A percentile compares a stretch with the other conserved stretches of the same genome.
phyloP scores from a whole-genome alignment of 2,113 vertebrate genomes.

The Thinocorus orbignyianus region DNA sequence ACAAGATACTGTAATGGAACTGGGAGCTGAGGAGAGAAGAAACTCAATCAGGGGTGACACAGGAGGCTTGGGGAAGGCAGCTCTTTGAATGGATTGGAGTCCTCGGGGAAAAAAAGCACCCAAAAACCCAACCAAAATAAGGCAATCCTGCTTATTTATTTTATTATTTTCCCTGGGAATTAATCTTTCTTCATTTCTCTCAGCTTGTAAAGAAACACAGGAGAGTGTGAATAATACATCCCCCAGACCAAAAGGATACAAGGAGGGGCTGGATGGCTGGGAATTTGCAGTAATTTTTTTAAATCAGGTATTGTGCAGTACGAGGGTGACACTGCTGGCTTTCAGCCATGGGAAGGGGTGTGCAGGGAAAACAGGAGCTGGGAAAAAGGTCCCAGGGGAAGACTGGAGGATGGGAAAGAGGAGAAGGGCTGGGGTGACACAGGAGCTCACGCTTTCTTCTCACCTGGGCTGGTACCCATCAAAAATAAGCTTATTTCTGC shows the following conservation, averaged over 20 bases:
- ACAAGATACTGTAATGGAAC: conserved; percentile 67
- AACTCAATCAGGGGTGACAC: conserved; percentile 71
- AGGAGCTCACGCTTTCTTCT: accelerated
- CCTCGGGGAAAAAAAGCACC: background rate
- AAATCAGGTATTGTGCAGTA: background rate
- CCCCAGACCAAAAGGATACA: background rate
- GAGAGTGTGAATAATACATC: conserved; percentile 63
- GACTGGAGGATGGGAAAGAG: accelerated
- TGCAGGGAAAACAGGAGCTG: accelerated
- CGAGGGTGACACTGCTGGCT: background rate
- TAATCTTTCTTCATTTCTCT: conserved; percentile 68
- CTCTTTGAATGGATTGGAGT: conserved; percentile 51
- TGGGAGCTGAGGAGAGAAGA: conserved; percentile 46
- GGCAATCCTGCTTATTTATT: conserved; percentile 14
- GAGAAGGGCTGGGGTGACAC: accelerated
- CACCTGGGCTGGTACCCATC: background rate
- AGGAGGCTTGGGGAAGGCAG: conserved; percentile 30
- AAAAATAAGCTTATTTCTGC: background rate
- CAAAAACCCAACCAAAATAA: too few relatives aligned
- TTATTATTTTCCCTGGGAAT: conserved; percentile 40
- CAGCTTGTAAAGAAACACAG: conserved; percentile 52
- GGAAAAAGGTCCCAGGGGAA: accelerated
- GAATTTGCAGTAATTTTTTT: background rate
- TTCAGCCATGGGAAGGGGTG: background rate
- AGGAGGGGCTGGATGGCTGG: background rate